phyloP scores from a whole-genome alignment of 2,113 vertebrate species.

The Mohoua ochrocephala region DNA sequence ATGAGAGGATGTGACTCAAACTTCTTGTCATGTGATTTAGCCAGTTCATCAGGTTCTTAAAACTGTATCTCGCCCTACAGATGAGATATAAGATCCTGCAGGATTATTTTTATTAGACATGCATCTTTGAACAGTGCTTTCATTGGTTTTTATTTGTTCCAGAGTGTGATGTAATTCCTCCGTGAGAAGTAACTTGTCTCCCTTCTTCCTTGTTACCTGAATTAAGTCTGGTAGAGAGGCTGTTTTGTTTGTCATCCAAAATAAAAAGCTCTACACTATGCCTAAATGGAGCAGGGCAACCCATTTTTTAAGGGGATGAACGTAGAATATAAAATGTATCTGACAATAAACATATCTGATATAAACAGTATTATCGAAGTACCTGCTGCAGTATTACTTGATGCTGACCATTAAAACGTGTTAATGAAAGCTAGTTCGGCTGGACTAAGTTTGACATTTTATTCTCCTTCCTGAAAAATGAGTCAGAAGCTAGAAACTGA shows the following conservation, averaged over 20 bases:
- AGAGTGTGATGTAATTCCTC: neutral
- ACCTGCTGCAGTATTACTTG: neutral
- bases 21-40: neutral
- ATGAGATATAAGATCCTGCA: neutral
- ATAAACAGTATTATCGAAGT: neutral
- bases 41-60: neutral
- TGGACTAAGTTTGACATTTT: neutral
- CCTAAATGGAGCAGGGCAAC: neutral
- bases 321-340: neutral
- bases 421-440: neutral
- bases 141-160: neutral
- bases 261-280: neutral
- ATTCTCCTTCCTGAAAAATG: neutral
- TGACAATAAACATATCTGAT: neutral
- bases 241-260: neutral
- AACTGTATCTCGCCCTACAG: neutral
- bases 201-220: neutral
- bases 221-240: neutral
- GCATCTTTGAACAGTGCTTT: neutral
- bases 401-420: neutral
- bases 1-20: neutral
- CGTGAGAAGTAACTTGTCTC: neutral
- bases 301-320: neutral
- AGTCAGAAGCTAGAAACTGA: neutral
- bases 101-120: neutral